Base-by-base conservation (phyloP, 2,888 invertebrate genomes). In the Hydrotaea diabolus region DNA sequence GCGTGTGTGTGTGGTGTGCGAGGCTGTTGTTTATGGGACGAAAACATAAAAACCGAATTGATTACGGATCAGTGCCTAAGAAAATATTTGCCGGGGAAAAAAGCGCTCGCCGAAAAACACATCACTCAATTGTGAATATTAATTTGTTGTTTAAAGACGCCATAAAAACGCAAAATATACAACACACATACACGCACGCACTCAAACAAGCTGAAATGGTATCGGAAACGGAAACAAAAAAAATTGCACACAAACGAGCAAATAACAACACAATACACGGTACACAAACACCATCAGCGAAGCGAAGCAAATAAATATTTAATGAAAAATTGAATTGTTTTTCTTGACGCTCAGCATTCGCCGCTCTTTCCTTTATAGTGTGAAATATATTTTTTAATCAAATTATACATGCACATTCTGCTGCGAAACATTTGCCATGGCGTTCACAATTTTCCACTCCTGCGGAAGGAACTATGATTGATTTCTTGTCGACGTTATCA, bases 51-150 rank as follows among this genome's bases (percentile, higher is more conserved):
- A 43, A 19, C 69, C 5, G 71, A 71, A 75, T 73, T 66, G 9
- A 73, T 57, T 73, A 80, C 79, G 83, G 73, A 64, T 69, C 76
- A 80, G 17, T 80, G 79, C 73, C 76, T 83, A 83, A 77, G 83
- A 80, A 76, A 77, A 83, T 80, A 80, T 76, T 80, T 66, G 64
- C 73, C 7, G 19, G n/a, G 21, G 19, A 43, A 69, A 15, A 69
- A 15, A 7, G 69, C 23, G 69, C 36, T 39, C 0, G 66, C 62
- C 66, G 46, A 46, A 39, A 69, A 69, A 69, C 69, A 43, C 21
- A 39, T 69, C 69, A 69, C 21, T 31, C 69, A 69, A 43, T 69
- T 69, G 69, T 69, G 69, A 69, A 69, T 69, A 69, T 69, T 69
- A 69, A 69, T 69, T 69, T 39, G 69, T 69, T 69, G 69, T 46